A percentile compares a stretch with the other conserved stretches of the same genome.
Conservation (phyloP, 30 jellyfish, hydroid and myxozoan genomes). For the Aurelia aurita region DNA sequence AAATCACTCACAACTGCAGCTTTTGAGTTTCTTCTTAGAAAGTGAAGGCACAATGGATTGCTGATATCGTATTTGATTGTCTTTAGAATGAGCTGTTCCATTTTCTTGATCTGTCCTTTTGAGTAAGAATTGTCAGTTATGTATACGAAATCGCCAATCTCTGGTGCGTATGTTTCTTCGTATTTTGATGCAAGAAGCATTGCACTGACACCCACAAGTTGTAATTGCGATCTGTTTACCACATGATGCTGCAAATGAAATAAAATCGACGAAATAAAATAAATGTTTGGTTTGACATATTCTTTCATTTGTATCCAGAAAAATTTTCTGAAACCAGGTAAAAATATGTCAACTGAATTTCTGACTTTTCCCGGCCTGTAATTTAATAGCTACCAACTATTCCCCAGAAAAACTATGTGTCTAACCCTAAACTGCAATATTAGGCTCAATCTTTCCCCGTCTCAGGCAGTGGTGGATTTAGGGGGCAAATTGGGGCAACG, state of each 20-base stretch:
- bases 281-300: too few species aligned
- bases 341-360: too few species aligned
- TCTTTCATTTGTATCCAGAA: too few species aligned
- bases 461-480: too few species aligned
- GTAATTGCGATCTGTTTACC: conserved; percentile 87
- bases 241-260: conserved; percentile 50
- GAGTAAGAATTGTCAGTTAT: conserved; percentile 96
- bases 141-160: conserved; percentile 96
- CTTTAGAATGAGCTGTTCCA: conserved; percentile 84
- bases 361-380: too few species aligned
- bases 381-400: too few species aligned
- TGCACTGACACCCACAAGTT: conserved; percentile 98
- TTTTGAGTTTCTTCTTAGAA: conserved; percentile 86
- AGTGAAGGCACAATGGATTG: conserved; percentile 88
- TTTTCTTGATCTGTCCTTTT: conserved; percentile 71
- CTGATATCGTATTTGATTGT: conserved; percentile 84
- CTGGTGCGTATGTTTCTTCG: conserved; percentile 99
- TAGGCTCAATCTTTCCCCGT: too few species aligned
- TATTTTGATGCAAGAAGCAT: conserved; percentile 97
- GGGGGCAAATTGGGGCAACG: too few species aligned
- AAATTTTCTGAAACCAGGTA: too few species aligned
- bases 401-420: too few species aligned
- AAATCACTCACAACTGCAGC: conserved; percentile 79
- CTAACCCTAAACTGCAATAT: too few species aligned
- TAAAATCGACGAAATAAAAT: not conserved